Evolutionary conservation across 2,888 invertebrate genomes (phyloP).

Genomic region (Rhabditophanes sp.): DNA sequence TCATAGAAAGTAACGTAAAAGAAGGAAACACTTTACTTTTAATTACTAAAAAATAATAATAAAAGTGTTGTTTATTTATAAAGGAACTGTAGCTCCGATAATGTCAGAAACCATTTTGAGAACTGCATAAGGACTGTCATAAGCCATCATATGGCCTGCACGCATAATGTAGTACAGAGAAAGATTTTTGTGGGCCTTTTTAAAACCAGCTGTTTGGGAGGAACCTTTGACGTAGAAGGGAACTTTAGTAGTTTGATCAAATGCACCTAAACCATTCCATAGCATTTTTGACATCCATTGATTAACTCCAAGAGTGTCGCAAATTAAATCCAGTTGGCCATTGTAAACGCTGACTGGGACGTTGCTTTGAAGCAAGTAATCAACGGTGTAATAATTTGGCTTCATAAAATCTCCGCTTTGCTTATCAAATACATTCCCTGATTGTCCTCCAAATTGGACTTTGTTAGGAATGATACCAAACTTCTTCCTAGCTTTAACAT

Average conservation of each 20-base stretch:
- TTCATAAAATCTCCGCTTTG: slow-evolving; percentile 63
- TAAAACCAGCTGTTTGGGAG: slow-evolving; percentile 20
- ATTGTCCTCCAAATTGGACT: slow-evolving; percentile 56
- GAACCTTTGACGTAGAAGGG: slow-evolving; percentile 52
- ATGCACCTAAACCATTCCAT: slow-evolving; percentile 54
- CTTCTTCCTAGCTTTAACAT: slow-evolving; percentile 53
- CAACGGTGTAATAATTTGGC: slow-evolving; percentile 54
- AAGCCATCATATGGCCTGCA: slow-evolving; percentile 58
- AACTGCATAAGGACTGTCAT: slow-evolving; percentile 5
- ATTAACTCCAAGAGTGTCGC: slow-evolving; percentile 51
- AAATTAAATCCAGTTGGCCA: slow-evolving; percentile 66
- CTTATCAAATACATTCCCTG: slow-evolving; percentile 52
- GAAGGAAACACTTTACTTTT: too few relatives aligned
- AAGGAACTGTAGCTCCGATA: too few relatives aligned
- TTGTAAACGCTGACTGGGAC: slow-evolving; percentile 59
- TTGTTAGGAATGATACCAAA: slow-evolving; percentile 54
- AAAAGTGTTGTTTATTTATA: too few relatives aligned
- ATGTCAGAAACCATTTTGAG: slow-evolving; percentile 3
- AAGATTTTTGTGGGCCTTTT: slow-evolving; percentile 52
- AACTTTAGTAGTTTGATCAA: slow-evolving; percentile 45
- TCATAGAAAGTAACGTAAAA: too few relatives aligned
- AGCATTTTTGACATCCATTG: slow-evolving; percentile 60
- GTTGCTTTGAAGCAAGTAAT: slow-evolving; percentile 18
- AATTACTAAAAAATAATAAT: too few relatives aligned
- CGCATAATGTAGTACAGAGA: slow-evolving; percentile 63